Base-by-base conservation (phyloP, 2,888 invertebrate genomes). In the Polyommatus iphigenia region DNA sequence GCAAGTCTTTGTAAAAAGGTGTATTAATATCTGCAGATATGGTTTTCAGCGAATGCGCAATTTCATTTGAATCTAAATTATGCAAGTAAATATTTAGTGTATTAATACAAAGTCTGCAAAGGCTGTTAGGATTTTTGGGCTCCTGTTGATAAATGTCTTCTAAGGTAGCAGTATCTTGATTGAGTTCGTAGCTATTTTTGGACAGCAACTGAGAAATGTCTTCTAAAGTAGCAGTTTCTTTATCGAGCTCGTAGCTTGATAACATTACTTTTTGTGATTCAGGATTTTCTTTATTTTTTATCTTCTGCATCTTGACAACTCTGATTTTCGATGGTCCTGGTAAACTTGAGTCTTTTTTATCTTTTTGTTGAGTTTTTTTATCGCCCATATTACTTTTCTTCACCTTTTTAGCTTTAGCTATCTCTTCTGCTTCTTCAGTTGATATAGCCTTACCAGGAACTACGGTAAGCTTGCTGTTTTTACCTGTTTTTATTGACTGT, bases 361-460 rank as follows among this genome's bases (percentile, higher is more conserved):
- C 67, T 77, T 78, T 77, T 78, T 50, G 57, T 77, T 78, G 72
- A 41, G 46, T 71, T 77, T 67, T 78, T 80, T 59, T 59, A 72
- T 78, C 50, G 41, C 41, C 41, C 41, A 41, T 41, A 8, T 41
- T 41, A 41, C 41, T 41, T 50, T 78, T 77, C 54, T 80, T 78
- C 32, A 62, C 20, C 36, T 78, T 77, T 77, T 78, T 79, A 20
- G 41, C 20, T 62, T 59, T 78, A 41, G 46, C 57, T 77, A 62
- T 76, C 76, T 78, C 29, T 78, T 78, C 29, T 78, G 76, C 76
- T 73, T 80, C 79, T 79, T 81, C 79, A 20, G 78, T 79, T 50
- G 80, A 81, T 67, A 81, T 79, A 13, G 79, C 78, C 76, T 80
- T 80, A 41, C 79, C 80, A 50, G 80, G 71, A 62, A 72, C 77